Evolutionary conservation across 2,888 invertebrate genomes (phyloP).

Genomic region (Aphidoletes aphidimyza): DNA sequence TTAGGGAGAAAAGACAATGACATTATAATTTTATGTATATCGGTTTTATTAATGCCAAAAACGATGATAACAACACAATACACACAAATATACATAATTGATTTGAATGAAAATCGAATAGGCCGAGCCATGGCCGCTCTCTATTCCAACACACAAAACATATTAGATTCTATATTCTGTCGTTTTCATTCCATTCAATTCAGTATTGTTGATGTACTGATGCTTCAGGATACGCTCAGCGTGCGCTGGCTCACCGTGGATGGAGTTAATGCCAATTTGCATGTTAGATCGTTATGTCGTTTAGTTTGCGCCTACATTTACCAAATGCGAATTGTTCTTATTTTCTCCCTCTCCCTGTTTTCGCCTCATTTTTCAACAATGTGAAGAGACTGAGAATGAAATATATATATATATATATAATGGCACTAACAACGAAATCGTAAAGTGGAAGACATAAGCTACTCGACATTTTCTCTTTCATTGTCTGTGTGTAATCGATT

Average conservation of each 20-base stretch:
- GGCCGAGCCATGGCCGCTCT: neutral
- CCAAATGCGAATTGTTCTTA: conserved; percentile 42
- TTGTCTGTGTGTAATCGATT: conserved; percentile 35
- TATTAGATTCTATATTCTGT: neutral
- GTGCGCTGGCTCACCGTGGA: too few species aligned
- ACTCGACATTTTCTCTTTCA: neutral
- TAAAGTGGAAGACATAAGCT: conserved; percentile 25
- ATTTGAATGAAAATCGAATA: conserved; percentile 35
- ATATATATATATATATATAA: neutral
- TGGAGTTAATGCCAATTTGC: conserved; percentile 46
- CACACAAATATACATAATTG: conserved; percentile 43
- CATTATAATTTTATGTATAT: conserved; percentile 51
- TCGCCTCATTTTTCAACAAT: neutral
- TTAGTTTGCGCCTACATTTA: conserved; percentile 26
- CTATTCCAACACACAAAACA: too few species aligned
- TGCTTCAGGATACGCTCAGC: conserved; percentile 15
- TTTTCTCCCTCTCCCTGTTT: neutral
- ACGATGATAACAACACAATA: conserved; percentile 47
- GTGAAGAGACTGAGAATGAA: neutral
- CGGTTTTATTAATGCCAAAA: conserved; percentile 49
- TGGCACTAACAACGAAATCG: neutral
- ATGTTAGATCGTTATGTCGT: conserved; percentile 41
- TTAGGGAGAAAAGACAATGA: conserved; percentile 15
- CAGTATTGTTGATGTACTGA: neutral
- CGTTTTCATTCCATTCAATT: neutral